Conservation (phyloP, 2,113 vertebrate species). For the Neopipo cinnamomea region DNA sequence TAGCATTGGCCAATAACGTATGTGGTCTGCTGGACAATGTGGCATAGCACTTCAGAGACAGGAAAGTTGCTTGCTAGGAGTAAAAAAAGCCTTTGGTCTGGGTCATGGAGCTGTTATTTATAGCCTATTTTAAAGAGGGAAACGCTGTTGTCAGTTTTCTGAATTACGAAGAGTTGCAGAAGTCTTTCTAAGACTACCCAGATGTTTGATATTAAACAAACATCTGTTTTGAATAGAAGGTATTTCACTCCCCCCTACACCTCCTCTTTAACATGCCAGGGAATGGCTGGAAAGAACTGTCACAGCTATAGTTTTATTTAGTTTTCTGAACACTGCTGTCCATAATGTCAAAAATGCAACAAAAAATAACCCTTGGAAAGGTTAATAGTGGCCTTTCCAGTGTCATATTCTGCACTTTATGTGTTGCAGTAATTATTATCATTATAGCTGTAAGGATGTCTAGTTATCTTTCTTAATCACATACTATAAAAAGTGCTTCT, state of each 20-base stretch:
- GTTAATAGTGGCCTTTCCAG: slow-evolving; percentile 93
- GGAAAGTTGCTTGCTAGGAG: slow-evolving; percentile 55
- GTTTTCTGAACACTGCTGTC: slow-evolving; percentile 75
- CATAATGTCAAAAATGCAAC: slow-evolving; percentile 75
- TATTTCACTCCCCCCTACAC: slow-evolving; percentile 40
- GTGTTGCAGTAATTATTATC: slow-evolving; percentile 93
- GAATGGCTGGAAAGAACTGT: slow-evolving; percentile 37
- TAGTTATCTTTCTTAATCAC: slow-evolving; percentile 96
- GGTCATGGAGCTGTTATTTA: slow-evolving; percentile 58
- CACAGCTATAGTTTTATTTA: slow-evolving; percentile 69
- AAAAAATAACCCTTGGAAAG: slow-evolving; percentile 84
- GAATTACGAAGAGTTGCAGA: slow-evolving; percentile 71
- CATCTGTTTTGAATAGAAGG: slow-evolving; percentile 73
- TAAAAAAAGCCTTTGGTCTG: neutral
- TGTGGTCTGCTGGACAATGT: slow-evolving; percentile 36
- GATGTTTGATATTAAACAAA: slow-evolving; percentile 77
- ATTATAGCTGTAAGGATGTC: slow-evolving; percentile 94
- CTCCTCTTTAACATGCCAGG: slow-evolving; percentile 26
- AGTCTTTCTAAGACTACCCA: slow-evolving; percentile 71
- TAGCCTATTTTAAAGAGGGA: slow-evolving; percentile 66
- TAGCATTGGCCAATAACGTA: neutral
- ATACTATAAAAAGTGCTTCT: slow-evolving; percentile 84
- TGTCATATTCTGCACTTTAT: slow-evolving; percentile 93
- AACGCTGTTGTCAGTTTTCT: slow-evolving; percentile 63
- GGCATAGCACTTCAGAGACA: slow-evolving; percentile 45